Evolutionary conservation across 1,140 invertebrate genomes (phyloP), one percentile per base, ranked within the genome.

Genomic region (Bilobella aurantiaca): DNA sequence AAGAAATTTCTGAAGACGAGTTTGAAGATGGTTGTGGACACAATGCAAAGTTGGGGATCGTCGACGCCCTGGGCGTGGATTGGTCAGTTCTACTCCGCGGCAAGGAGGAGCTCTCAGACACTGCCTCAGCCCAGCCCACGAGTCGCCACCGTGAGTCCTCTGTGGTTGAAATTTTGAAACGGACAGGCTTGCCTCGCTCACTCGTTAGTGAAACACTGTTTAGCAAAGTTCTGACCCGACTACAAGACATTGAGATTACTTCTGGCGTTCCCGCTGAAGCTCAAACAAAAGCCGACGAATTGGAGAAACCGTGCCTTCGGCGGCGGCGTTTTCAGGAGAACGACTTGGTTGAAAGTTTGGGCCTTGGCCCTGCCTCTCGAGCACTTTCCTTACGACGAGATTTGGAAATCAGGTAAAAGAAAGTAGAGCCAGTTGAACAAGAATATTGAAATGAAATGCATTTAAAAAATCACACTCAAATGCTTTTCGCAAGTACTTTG

Each of bases 1-100:
- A 92, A 78, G 89, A 91, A 80, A 91, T 91, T 71, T 91, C 89
- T 25, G 89, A 92, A 77, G 89, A 90, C 64, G 89, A 92, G 75
- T 76, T 91, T 5, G 89, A 90, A 75, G 88, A 91, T n/a, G n/a
- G n/a, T n/a, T n/a, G n/a, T n/a, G 76, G 88, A 90, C 62, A 67
- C 23, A 73, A 61, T 74, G 74, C 70, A 76, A 74, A 70, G 68
- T 70, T 78, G 49, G 89, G 88, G 63, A 82, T 92, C 63, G 88
- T 89, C 18, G 90, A 93, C 78, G 89, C 89, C 21, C 76, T 94
- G 14, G 89, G 90, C n/a, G 90, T 93, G 1, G 91, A 94, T 77
- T 94, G 91, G 91, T 87, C 90, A 30, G 90, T 89, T 76, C 78
- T 93, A 14, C 86, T 91, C 0, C 86, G 86, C 1, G 53, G 67